phyloP scores from a whole-genome alignment of 2,113 vertebrate species.

The Neoarius graeffei region DNA sequence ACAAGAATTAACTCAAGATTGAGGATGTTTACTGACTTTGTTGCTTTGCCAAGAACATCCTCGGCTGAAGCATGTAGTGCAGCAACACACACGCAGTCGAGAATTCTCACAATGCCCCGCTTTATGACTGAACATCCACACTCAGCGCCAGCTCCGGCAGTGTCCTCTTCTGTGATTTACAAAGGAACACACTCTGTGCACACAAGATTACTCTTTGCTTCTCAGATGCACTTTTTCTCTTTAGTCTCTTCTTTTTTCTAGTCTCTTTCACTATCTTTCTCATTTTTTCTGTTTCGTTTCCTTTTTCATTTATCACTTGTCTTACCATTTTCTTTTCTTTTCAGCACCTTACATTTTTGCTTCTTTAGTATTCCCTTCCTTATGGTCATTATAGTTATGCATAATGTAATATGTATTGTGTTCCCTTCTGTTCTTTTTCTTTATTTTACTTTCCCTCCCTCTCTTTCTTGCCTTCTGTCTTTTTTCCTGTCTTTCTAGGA shows the following conservation, averaged over 20 bases:
- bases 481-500: background rate
- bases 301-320: background rate
- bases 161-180: background rate
- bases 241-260: background rate
- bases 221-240: background rate
- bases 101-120: constrained; percentile 19
- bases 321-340: background rate
- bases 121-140: background rate
- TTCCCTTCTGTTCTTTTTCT: background rate
- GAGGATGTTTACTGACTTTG: constrained; percentile 8
- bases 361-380: background rate
- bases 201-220: background rate
- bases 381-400: too few relatives aligned
- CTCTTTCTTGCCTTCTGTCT: background rate
- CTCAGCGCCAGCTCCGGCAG: background rate
- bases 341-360: background rate
- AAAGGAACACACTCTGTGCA: background rate
- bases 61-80: background rate
- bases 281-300: too few relatives aligned
- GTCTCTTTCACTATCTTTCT: background rate
- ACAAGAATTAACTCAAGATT: constrained; percentile 20
- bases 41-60: constrained; percentile 1
- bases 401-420: too few relatives aligned
- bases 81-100: background rate
- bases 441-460: background rate